phyloP scores from a whole-genome alignment of 2,797 vertebrate species.

The Lacerta viridis region DNA sequence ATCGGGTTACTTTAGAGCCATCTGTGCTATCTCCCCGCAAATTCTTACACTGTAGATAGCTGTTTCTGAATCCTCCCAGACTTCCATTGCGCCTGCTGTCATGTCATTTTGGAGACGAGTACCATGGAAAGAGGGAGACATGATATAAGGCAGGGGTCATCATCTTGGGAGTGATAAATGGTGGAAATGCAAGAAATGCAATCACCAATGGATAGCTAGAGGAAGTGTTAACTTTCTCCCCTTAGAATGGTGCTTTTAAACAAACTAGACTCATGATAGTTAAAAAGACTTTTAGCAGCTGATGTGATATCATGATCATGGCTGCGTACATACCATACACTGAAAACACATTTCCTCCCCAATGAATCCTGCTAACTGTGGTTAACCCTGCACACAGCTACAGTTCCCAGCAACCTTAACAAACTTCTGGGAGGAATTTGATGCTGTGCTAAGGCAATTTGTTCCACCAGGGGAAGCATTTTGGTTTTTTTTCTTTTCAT shows the following conservation, averaged over 20 bases:
- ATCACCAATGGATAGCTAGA: conserved; percentile 21
- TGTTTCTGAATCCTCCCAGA: conserved; percentile 44
- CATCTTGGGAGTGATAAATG: conserved; percentile 23
- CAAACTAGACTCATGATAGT: neutral
- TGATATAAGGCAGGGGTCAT: neutral
- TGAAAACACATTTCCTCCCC: neutral
- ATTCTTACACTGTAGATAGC: conserved; percentile 42
- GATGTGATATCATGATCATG: neutral
- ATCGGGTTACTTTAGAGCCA: conserved; percentile 28
- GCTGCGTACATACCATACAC: too few relatives aligned
- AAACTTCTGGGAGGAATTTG: too few relatives aligned
- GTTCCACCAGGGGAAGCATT: too few relatives aligned
- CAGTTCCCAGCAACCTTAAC: too few relatives aligned
- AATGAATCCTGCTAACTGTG: too few relatives aligned
- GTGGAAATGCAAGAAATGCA: conserved; percentile 48
- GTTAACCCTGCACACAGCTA: too few relatives aligned
- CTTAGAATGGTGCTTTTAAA: neutral
- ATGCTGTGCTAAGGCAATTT: too few relatives aligned
- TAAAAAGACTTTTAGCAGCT: conserved; percentile 9
- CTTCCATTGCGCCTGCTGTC: conserved; percentile 46
- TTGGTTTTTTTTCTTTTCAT: too few relatives aligned
- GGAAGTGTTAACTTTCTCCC: neutral
- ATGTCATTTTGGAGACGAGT: neutral
- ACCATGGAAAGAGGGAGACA: conserved; percentile 35
- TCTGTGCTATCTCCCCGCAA: conserved; percentile 53